Evolutionary conservation across 2,888 invertebrate genomes (phyloP).

Genomic region (Lysandra bellargus): DNA sequence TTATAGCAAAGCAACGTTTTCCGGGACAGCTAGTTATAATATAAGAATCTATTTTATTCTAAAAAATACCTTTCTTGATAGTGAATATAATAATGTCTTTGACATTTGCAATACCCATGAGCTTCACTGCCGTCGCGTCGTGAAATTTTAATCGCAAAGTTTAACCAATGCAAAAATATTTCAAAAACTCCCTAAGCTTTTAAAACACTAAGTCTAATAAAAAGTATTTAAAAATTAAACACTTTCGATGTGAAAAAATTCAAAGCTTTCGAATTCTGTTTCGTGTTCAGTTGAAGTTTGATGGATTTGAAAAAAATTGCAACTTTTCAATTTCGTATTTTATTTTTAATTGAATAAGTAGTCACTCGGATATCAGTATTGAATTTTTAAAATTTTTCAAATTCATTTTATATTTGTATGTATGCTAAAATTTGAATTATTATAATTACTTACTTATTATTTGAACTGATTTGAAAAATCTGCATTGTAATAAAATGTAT

Average conservation of each 20-base stretch:
- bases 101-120: neutral
- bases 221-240: neutral
- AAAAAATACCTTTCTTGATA: neutral
- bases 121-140: neutral
- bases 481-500: too few species aligned
- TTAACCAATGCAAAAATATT: neutral
- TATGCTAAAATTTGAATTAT: too few species aligned
- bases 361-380: neutral
- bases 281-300: conserved; percentile 5
- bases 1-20: too few species aligned
- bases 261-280: neutral
- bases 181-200: neutral
- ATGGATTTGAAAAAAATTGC: neutral
- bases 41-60: neutral
- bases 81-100: neutral
- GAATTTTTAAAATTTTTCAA: too few species aligned
- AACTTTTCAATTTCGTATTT: neutral
- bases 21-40: too few species aligned
- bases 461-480: too few species aligned
- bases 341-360: neutral
- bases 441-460: too few species aligned
- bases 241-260: neutral
- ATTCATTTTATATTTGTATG: too few species aligned
- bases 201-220: conserved; percentile 13
- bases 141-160: neutral